Conservation (phyloP, 35 echinoderm and acorn worm species). For the Diadema setosum region DNA sequence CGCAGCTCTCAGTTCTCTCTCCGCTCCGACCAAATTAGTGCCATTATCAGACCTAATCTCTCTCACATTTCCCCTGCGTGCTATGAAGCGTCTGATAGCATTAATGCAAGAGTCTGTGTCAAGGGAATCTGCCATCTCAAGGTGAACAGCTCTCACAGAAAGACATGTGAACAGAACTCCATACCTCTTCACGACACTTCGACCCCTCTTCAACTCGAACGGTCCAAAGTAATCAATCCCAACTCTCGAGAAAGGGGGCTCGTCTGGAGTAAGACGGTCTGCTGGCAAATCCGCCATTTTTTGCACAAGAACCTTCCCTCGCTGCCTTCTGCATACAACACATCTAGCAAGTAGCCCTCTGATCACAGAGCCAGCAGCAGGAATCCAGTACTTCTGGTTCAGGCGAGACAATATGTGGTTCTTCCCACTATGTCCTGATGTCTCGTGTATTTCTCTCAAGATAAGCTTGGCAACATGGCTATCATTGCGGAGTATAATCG, state of each 20-base stretch:
- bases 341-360: no score
- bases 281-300: no score
- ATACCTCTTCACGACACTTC: background rate
- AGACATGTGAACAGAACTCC: background rate
- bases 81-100: background rate
- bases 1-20: background rate
- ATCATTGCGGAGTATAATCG: constrained; percentile 3
- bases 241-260: no score
- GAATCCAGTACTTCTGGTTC: background rate
- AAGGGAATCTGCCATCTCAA: background rate
- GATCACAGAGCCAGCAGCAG: no score
- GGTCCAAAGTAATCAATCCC: no score
- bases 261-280: no score
- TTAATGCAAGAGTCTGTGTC: constrained; percentile 70
- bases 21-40: constrained; percentile 11
- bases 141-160: background rate
- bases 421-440: background rate
- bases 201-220: no score
- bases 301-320: no score
- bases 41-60: constrained; percentile 33
- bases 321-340: no score
- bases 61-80: background rate
- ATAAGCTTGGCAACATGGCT: constrained; percentile 34
- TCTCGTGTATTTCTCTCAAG: background rate
- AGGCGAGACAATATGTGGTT: background rate